Evolutionary conservation across 2,797 vertebrate species (phyloP).

Genomic region (Schizothorax lantsangensis): DNA sequence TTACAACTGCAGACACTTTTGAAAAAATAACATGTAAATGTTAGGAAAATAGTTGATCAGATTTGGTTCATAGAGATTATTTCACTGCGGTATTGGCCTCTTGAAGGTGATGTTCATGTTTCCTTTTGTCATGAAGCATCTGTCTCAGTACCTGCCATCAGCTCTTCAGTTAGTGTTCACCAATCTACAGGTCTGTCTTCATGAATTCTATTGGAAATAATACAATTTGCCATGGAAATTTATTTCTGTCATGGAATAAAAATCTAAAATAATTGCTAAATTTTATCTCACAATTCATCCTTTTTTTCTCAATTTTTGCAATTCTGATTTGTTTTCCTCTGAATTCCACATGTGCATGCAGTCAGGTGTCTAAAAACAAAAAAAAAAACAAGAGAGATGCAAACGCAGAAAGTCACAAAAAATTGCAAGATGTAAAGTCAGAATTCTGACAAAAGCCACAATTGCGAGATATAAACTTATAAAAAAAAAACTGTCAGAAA

Average conservation of each 20-base stretch:
- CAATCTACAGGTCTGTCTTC: constrained; percentile 4
- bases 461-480: not conserved
- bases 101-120: not conserved
- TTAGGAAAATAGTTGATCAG: no score
- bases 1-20: not conserved
- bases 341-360: not conserved
- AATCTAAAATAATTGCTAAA: not conserved
- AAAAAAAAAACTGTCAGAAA: not conserved
- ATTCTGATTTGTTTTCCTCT: not conserved
- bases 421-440: no score
- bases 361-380: not conserved
- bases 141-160: not conserved
- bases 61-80: not conserved
- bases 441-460: not conserved
- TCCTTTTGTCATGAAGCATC: not conserved
- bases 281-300: not conserved
- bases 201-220: not conserved
- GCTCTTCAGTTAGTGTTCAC: not conserved
- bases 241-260: not conserved
- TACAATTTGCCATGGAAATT: not conserved
- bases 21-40: not conserved
- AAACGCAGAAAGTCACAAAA: not conserved
- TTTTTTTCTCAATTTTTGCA: not conserved
- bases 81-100: not conserved
- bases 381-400: not conserved